Base-by-base conservation (phyloP, 2,113 vertebrate species). In the Lathamus discolor region DNA sequence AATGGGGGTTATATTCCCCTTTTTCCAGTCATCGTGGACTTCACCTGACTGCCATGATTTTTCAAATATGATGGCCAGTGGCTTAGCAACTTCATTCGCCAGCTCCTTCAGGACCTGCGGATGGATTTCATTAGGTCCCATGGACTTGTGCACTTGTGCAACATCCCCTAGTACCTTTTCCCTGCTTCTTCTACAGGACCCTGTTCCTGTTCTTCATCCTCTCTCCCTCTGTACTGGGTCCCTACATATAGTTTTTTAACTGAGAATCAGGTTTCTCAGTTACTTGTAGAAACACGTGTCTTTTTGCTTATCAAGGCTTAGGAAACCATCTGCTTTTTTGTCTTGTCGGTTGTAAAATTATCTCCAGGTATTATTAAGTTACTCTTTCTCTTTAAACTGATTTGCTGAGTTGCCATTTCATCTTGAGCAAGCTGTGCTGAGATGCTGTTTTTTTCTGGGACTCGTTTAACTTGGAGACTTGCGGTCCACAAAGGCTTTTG, bases 341-440 rank as follows among this genome's bases (percentile, higher is more conserved):
- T 79, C 62, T 76, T 91, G 23, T 4, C 7, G 15, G 41, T 48
- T 86, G 57, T 17, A 54, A 87, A 93, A 77, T 83, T 68, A 33
- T 81, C 37, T 86, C 10, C 23, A 83, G 33, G 39, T 85, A 44
- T 62, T 72, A 33, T 55, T 72, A 67, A 91, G 11, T 52, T 52
- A 61, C 11, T 55, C 10, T 37, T 93, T 77, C 24, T 63, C 43
- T 84, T 93, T 72, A 70, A 92, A 70, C 18, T 49, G 74, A 61
- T 33, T 81, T 73, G 33, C 16, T 91, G 84, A 86, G n/a, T 48
- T 76, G 29, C 35, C 7, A 16, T 82, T 95, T 94, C 62, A 37
- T 57, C 62, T 64, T 91, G 25, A 89, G 70, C 7, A 79, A 69
- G 35, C n/a, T 37, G 17, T 81, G 44, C 39, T 81, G 79, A 80